Percentiles rank a stretch among this genome's conserved stretches.
Conservation (phyloP, 2,113 vertebrate genomes). For the Cercocebus atys region DNA sequence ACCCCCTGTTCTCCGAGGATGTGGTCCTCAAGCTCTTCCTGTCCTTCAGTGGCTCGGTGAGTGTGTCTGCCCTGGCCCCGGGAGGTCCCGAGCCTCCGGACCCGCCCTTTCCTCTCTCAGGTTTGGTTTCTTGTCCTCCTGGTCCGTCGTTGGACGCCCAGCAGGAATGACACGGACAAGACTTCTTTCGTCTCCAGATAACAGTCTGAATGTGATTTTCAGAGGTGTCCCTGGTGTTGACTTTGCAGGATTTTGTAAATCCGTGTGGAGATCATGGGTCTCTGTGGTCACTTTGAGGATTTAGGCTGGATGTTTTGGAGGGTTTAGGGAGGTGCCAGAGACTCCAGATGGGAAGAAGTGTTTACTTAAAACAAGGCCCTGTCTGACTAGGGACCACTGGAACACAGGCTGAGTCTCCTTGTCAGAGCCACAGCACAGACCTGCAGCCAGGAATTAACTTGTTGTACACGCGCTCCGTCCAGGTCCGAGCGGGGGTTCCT, state of each 20-base stretch:
- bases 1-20: conserved; percentile 95
- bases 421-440: not conserved
- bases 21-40: conserved; percentile 94
- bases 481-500: rapidly evolving
- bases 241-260: not conserved
- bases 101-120: not conserved
- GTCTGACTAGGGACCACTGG: not conserved
- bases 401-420: no score
- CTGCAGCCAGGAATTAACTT: rapidly evolving
- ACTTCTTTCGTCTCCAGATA: not conserved
- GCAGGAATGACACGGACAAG: not conserved
- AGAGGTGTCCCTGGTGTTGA: not conserved
- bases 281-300: rapidly evolving
- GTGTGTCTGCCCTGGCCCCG: conserved; percentile 62
- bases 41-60: conserved; percentile 93
- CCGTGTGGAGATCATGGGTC: rapidly evolving
- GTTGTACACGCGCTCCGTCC: rapidly evolving
- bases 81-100: not conserved
- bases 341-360: not conserved
- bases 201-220: rapidly evolving
- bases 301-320: not conserved
- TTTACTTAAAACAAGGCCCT: no score
- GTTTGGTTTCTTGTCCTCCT: not conserved
- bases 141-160: not conserved
- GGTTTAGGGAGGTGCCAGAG: rapidly evolving